These are phyloP conservation scores for Pammene aurita DNA, from an alignment of 2,888 invertebrate genomes.

Conservation along the genomic window DNA sequence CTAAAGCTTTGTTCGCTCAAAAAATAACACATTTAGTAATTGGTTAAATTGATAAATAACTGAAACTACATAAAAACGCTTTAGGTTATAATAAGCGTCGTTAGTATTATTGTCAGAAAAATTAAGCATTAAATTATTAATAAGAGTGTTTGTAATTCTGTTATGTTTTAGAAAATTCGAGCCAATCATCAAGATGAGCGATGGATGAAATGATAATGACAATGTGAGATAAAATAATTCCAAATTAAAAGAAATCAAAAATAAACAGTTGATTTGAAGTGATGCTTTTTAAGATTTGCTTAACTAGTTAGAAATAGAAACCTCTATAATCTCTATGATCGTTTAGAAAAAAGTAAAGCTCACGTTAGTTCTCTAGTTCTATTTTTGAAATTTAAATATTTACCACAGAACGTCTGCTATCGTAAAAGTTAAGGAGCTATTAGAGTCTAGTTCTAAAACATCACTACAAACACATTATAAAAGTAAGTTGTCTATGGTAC, in stretches of 20 bases:
- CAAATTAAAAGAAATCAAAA: slow-evolving; percentile 38
- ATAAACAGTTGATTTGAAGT: slow-evolving; percentile 61
- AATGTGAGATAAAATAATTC: slow-evolving; percentile 33
- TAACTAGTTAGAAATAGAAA: slow-evolving; percentile 51
- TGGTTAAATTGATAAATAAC: slow-evolving; percentile 44
- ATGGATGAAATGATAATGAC: slow-evolving; percentile 42
- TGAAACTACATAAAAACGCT: slow-evolving; percentile 50
- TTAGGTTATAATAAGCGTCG: slow-evolving; percentile 65
- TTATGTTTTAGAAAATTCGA: slow-evolving; percentile 19
- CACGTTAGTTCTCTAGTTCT: slow-evolving; percentile 46
- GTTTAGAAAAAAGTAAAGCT: slow-evolving; percentile 57
- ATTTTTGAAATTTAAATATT: slow-evolving; percentile 28
- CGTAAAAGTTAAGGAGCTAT: slow-evolving; percentile 55
- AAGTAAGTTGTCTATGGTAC: slow-evolving; percentile 52
- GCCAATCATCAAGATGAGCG: slow-evolving; percentile 32
- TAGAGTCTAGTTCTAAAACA: slow-evolving; percentile 72
- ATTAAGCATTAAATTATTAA: slow-evolving; percentile 39
- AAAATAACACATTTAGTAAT: slow-evolving; percentile 46
- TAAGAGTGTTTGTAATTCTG: slow-evolving; percentile 29
- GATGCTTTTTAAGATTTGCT: slow-evolving; percentile 66
- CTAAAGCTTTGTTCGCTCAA: slow-evolving; percentile 55
- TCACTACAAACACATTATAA: slow-evolving; percentile 70
- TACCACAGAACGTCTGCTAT: slow-evolving; percentile 54
- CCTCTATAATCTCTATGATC: slow-evolving; percentile 56
- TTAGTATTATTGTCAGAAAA: slow-evolving; percentile 57